Evolutionary conservation across 1,140 invertebrate species (phyloP), one percentile per base, ranked within the genome.

Genomic region (Aphidius ervi): DNA sequence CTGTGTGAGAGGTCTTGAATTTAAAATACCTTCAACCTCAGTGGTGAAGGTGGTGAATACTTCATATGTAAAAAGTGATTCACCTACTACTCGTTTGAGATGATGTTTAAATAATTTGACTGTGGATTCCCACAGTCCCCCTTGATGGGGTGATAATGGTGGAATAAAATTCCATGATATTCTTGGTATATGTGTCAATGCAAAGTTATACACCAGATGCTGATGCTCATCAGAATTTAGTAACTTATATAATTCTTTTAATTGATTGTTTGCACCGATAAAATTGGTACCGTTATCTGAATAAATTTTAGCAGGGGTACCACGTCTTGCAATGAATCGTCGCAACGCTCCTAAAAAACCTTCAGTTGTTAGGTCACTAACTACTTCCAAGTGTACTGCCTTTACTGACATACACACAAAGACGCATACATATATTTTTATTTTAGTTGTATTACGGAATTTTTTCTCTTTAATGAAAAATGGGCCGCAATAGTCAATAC

Each of bases 71-170:
- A 56, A 56, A 16, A 56, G 9, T 20, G 31, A 20, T 0, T 56
- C 42, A 7, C 42, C 53, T 23, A 42, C 53, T 1, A 56, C 42
- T 1, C 45, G 53, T 16, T 23, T 23, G 4, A 56, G 20, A 46
- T 45, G 53, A 20, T 20, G 43, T 23, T 56, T 46, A 31, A 56
- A 56, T 1, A 6, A 20, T 45, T 56, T 56, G 0, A 56, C 53
- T 1, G 53, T 31, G 66, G 66, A 56, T 57, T 77, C 74, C 67
- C 74, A 75, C 5, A 65, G 42, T 10, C 72, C 72, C 40, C 74
- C 70, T 50, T 73, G 68, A 49, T 75, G 67, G 6, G 71, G 71
- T 9, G 70, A 63, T 7, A 54, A 41, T 5, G 74, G 70, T 0
- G 70, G 74, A 61, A 63, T 71, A 49, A 73, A 75, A 48, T 70